Base-by-base conservation (phyloP, 2,797 vertebrate species). In the Xiphorhynchus erythropygius region DNA sequence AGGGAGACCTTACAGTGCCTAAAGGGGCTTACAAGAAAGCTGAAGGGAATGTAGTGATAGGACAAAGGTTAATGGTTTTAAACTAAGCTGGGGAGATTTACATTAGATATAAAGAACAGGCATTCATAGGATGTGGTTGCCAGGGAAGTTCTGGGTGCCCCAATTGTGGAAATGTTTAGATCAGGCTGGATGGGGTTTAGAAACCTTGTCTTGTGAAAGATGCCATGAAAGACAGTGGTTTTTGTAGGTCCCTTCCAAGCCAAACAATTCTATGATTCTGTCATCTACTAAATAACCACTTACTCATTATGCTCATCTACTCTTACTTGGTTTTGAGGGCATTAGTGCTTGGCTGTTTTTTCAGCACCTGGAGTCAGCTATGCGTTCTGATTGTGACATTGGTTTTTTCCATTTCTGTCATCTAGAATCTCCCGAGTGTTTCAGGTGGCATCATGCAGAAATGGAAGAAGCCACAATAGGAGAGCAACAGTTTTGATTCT, bases 201-300 rank as follows among this genome's bases (percentile, higher is more conserved):
- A 2, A 60, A n/a, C 7, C 3, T 55, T 35, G 7, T 77, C 28
- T 55, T 1, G 0, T 13, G 18, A 63, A 42, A 2, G 1, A 37
- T 10, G 7, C 8, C 4, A 2, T 62, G 13, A 19, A 82, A 42
- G 14, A 37, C 25, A 47, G 13, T 32, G 8, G 5, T 32, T 41
- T 87, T 87, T 5, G 1, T 41, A 62, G 13, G 19, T 57, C 23
- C 4, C 7, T 57, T 69, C 33, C 19, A 77, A 57, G 2, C 1
- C 10, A 69, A 84, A n/a, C 1, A 7, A 32, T 49, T 69, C 22
- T 65, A 7, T 22, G 13, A 49, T 53, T 77, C 49, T 73, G 8
- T 62, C 13, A 39, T 76, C 23, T 53, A 53, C 23, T 55, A 39
- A 56, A 39, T 32, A 3, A 46, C 11, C 5, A 39, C 9, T 28